phyloP scores from a whole-genome alignment of 2,113 vertebrate genomes.

The Cyanoramphus novaezelandiae region DNA sequence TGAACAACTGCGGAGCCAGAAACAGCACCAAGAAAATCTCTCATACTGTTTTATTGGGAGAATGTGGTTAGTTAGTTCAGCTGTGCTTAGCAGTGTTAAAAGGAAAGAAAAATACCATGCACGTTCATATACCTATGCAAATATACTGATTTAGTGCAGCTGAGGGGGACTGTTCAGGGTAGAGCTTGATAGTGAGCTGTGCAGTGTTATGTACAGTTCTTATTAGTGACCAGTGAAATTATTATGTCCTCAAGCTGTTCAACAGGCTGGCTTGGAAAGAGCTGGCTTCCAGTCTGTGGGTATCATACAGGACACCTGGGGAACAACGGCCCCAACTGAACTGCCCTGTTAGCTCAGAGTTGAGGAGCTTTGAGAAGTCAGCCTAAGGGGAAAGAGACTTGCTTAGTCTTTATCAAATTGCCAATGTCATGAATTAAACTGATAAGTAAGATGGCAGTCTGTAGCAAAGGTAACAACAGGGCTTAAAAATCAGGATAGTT shows the following conservation, averaged over 20 bases:
- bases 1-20: not conserved
- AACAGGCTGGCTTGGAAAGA: not conserved
- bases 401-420: not conserved
- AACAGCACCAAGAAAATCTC: not conserved
- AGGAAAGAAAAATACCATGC: not conserved
- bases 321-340: rapidly evolving
- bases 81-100: not conserved
- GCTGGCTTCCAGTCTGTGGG: not conserved
- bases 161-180: not conserved
- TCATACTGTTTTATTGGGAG: not conserved
- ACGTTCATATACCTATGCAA: not conserved
- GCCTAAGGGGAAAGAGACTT: not conserved
- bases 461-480: not conserved
- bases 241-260: not conserved
- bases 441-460: not conserved
- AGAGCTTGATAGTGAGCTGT: not conserved
- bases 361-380: not conserved
- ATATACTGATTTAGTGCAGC: not conserved
- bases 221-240: not conserved
- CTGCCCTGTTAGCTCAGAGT: not conserved
- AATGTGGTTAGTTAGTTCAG: not conserved
- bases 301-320: not conserved
- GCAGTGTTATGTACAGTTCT: not conserved
- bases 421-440: not conserved
- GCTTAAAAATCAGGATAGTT: not conserved